These are phyloP conservation scores for Ceriagrion tenellum DNA, from an alignment of 2,888 invertebrate genomes.

Conservation along the genomic window DNA sequence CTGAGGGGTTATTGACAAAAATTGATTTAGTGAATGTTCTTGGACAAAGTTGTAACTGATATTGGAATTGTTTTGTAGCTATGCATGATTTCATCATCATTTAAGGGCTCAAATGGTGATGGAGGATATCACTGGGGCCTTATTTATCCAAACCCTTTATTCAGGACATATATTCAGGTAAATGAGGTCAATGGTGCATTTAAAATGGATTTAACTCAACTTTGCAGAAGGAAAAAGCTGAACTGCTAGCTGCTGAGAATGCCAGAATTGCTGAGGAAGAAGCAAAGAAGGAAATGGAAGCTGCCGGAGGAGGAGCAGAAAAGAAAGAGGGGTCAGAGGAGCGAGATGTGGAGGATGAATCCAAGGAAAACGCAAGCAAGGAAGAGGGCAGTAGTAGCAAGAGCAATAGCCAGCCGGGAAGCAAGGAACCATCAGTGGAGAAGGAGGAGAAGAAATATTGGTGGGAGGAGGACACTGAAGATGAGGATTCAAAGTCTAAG, in stretches of 20 bases:
- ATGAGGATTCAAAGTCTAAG: not conserved
- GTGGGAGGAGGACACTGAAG: not conserved
- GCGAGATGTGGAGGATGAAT: not conserved
- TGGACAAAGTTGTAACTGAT: too few relatives aligned
- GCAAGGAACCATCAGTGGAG: not conserved
- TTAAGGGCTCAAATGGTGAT: too few relatives aligned
- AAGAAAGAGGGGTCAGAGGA: not conserved
- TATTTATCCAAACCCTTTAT: too few relatives aligned
- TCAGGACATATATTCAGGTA: too few relatives aligned
- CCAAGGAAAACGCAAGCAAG: not conserved
- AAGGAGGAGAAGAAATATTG: not conserved
- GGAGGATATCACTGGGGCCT: too few relatives aligned
- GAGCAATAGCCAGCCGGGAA: not conserved
- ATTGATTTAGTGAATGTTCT: too few relatives aligned
- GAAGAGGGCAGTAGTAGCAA: not conserved
- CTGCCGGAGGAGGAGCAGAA: not conserved
- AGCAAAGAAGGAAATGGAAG: not conserved
- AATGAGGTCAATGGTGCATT: not conserved
- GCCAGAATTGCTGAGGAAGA: not conserved
- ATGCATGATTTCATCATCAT: too few relatives aligned
- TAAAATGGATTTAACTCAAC: not conserved
- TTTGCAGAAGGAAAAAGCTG: conserved; percentile 3
- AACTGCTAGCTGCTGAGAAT: not conserved
- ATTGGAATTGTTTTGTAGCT: too few relatives aligned
- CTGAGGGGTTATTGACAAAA: too few relatives aligned